Evolutionary conservation across 1,140 invertebrate species (phyloP).

Genomic region (Anagrus nilaparvatae): DNA sequence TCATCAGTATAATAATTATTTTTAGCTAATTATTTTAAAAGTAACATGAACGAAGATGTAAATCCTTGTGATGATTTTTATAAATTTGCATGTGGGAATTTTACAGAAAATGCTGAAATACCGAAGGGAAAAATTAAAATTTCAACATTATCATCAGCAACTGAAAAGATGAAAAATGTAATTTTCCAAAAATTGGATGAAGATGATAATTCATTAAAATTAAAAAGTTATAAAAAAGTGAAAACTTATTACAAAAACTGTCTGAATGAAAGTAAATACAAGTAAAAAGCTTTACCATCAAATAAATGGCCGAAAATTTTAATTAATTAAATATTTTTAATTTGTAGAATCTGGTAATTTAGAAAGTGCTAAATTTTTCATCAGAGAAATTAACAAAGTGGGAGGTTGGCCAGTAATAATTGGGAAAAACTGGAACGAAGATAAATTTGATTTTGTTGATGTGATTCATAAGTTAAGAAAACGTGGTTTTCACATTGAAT

Average conservation of each 20-base stretch:
- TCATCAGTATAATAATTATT: too few relatives aligned
- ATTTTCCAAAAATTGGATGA: slow-evolving; percentile 64
- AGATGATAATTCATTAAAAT: slow-evolving; percentile 51
- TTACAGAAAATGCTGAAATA: slow-evolving; percentile 36
- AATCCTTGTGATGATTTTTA: slow-evolving; percentile 95
- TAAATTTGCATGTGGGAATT: slow-evolving; percentile 76
- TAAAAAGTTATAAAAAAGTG: slow-evolving; percentile 61
- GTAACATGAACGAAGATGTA: slow-evolving; percentile 65
- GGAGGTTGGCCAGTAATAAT: slow-evolving; percentile 87
- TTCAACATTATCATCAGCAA: slow-evolving; percentile 71
- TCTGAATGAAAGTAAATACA: slow-evolving; percentile 71
- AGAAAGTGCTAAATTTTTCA: too few relatives aligned
- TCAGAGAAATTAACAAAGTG: slow-evolving; percentile 57
- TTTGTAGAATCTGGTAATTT: too few relatives aligned
- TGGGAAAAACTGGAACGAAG: slow-evolving; percentile 61
- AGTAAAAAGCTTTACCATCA: too few relatives aligned
- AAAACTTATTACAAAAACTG: slow-evolving; percentile 73
- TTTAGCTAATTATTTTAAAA: too few relatives aligned
- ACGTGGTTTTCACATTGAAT: slow-evolving; percentile 63
- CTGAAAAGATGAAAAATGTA: slow-evolving; percentile 69
- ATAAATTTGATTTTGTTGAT: slow-evolving; percentile 67
- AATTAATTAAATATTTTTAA: too few relatives aligned
- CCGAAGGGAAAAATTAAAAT: slow-evolving; percentile 61
- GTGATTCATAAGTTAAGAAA: slow-evolving; percentile 69
- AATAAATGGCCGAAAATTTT: too few relatives aligned